Evolutionary conservation across 2,113 vertebrate genomes (phyloP).

Genomic region (Corythornis vintsioides): DNA sequence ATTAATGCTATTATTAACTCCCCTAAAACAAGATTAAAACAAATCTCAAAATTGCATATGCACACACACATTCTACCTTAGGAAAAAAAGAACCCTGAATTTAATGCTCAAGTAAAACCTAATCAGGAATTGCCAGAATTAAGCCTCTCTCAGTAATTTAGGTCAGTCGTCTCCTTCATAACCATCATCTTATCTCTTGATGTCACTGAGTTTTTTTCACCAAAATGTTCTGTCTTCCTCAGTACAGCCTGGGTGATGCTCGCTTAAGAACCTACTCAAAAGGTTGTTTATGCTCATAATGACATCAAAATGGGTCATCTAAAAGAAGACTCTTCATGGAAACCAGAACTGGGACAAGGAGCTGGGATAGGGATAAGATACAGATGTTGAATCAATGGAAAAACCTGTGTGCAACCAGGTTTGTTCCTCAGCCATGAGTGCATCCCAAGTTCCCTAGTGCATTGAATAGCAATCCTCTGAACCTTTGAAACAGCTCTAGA

Average conservation of each 20-base stretch:
- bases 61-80: background rate
- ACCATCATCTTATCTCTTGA: background rate
- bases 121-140: background rate
- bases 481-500: background rate
- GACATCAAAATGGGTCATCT: background rate
- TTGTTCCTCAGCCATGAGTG: no score
- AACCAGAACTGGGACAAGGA: background rate
- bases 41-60: constrained; percentile 67
- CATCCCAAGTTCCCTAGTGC: no score
- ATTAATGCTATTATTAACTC: constrained; percentile 71
- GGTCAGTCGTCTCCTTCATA: background rate
- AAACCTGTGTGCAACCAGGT: no score
- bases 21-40: constrained; percentile 70
- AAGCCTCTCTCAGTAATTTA: constrained; percentile 8
- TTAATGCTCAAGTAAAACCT: constrained; percentile 7
- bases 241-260: background rate
- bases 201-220: background rate
- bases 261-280: background rate
- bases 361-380: background rate
- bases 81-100: background rate
- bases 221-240: background rate
- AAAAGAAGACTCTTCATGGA: background rate
- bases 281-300: background rate
- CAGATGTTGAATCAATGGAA: no score
- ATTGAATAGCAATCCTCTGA: no score